phyloP scores from a whole-genome alignment of 53 echinoderm and acorn worm genomes.

The Holothuria scabra region DNA sequence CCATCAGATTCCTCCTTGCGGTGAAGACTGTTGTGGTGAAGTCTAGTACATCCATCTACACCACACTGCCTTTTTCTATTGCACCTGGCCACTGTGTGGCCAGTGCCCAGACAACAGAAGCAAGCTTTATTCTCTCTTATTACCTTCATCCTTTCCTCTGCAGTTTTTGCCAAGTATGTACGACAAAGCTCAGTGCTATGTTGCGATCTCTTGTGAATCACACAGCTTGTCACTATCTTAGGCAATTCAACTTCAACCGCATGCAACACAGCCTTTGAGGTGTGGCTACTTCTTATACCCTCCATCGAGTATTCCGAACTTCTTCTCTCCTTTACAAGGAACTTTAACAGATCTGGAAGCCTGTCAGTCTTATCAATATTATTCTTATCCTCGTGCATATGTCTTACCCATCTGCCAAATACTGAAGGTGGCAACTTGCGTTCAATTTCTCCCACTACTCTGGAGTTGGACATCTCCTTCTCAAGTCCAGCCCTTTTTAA shows the following conservation, averaged over 20 bases:
- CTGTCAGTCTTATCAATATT: slow-evolving; percentile 23
- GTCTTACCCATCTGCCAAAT: slow-evolving; percentile 11
- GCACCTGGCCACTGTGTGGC: background rate
- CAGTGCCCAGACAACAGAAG: background rate
- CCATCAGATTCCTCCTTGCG: background rate
- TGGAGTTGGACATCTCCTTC: slow-evolving; percentile 52
- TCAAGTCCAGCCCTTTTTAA: slow-evolving; percentile 44
- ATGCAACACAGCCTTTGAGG: slow-evolving; percentile 34
- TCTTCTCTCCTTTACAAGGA: slow-evolving; percentile 35
- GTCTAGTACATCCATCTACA: slow-evolving; percentile 34
- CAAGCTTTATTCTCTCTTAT: background rate
- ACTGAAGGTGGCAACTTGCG: slow-evolving; percentile 41
- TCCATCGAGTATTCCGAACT: slow-evolving; percentile 52
- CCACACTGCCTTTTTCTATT: slow-evolving; percentile 38
- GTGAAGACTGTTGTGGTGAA: slow-evolving; percentile 49
- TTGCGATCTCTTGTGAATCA: slow-evolving; percentile 40
- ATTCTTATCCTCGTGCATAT: slow-evolving; percentile 37
- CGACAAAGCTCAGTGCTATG: slow-evolving; percentile 19
- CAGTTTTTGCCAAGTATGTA: background rate
- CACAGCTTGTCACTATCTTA: background rate
- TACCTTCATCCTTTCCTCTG: background rate
- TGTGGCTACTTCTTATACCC: slow-evolving; percentile 39
- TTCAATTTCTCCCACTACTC: slow-evolving; percentile 60
- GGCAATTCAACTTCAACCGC: slow-evolving; percentile 13
- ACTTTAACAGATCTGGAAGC: slow-evolving; percentile 21